A percentile compares a stretch with the other conserved stretches of the same genome.
These are phyloP conservation scores for Rhinoraja longicauda DNA, from an alignment of 2,797 vertebrate genomes.

Conservation along the genomic window DNA sequence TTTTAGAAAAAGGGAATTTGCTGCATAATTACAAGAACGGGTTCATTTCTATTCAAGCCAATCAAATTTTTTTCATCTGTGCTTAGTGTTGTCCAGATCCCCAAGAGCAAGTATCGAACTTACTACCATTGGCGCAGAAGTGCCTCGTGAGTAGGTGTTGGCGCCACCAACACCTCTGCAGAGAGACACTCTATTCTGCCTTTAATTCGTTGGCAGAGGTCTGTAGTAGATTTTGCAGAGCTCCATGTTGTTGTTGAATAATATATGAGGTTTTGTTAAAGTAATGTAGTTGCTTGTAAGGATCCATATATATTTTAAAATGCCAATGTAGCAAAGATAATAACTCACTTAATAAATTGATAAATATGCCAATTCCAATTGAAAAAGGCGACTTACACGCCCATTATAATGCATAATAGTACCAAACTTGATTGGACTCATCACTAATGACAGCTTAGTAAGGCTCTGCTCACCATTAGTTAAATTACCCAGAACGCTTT, in stretches of 20 bases:
- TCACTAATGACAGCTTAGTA: slow-evolving; percentile 55
- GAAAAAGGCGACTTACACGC: slow-evolving; percentile 47
- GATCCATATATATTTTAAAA: background rate
- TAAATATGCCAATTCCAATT: slow-evolving; percentile 49
- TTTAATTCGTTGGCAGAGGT: slow-evolving; percentile 44
- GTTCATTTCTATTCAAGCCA: background rate
- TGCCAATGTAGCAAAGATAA: background rate
- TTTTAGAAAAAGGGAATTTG: background rate
- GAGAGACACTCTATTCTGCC: slow-evolving; percentile 45
- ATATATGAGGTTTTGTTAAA: slow-evolving; percentile 46
- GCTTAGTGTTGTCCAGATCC: background rate
- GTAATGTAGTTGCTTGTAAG: background rate
- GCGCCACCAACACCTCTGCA: slow-evolving; percentile 40
- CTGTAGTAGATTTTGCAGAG: slow-evolving; percentile 45
- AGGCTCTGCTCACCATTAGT: slow-evolving; percentile 58
- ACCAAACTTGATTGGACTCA: slow-evolving; percentile 52
- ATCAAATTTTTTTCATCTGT: background rate
- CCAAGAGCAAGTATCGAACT: slow-evolving; percentile 40
- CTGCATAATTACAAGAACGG: background rate
- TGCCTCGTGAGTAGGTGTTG: slow-evolving; percentile 44
- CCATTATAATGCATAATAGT: slow-evolving; percentile 47
- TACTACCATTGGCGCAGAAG: slow-evolving; percentile 45
- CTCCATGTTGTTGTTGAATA: slow-evolving; percentile 47
- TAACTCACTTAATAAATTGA: slow-evolving; percentile 43
- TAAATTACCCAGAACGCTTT: slow-evolving; percentile 63